These are phyloP conservation scores for Cecropterus lyciades DNA, from an alignment of 1,140 invertebrate species.

Conservation along the genomic window DNA sequence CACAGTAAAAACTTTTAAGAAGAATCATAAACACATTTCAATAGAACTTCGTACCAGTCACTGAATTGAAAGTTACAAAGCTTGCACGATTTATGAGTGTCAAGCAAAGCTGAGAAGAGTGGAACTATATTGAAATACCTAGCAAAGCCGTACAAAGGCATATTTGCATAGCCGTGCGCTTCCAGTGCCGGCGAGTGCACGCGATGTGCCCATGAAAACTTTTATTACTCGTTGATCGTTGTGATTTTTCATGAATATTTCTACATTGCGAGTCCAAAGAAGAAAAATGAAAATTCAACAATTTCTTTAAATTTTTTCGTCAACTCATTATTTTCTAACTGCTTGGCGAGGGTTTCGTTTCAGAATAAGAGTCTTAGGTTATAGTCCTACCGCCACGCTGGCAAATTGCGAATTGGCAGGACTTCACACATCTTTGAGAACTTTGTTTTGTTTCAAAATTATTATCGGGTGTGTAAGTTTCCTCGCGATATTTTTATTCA, in stretches of 20 bases:
- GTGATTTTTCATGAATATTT: neutral
- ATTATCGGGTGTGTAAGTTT: too few species aligned
- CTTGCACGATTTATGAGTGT: conserved; percentile 12
- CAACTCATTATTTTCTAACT: too few species aligned
- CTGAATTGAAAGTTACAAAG: conserved; percentile 6
- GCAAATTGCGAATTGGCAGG: too few species aligned
- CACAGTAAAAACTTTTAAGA: too few species aligned
- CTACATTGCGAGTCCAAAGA: neutral
- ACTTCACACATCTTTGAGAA: too few species aligned
- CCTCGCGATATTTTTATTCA: too few species aligned
- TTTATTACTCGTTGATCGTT: conserved; percentile 3
- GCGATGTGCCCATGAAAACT: conserved; percentile 19
- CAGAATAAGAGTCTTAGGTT: too few species aligned
- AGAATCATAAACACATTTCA: conserved; percentile 6
- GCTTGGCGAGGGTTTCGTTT: too few species aligned
- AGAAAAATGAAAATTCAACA: too few species aligned
- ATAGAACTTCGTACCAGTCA: neutral
- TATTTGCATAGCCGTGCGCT: conserved; percentile 22
- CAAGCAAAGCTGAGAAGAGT: conserved; percentile 24
- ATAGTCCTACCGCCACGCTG: too few species aligned
- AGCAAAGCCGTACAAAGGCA: conserved; percentile 15
- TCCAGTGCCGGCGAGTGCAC: conserved; percentile 23
- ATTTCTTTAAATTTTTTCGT: too few species aligned
- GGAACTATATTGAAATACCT: conserved; percentile 29
- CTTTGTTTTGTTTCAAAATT: too few species aligned